These are phyloP conservation scores for Harpagifer antarcticus DNA, from an alignment of 2,797 vertebrate genomes.

Conservation along the genomic window DNA sequence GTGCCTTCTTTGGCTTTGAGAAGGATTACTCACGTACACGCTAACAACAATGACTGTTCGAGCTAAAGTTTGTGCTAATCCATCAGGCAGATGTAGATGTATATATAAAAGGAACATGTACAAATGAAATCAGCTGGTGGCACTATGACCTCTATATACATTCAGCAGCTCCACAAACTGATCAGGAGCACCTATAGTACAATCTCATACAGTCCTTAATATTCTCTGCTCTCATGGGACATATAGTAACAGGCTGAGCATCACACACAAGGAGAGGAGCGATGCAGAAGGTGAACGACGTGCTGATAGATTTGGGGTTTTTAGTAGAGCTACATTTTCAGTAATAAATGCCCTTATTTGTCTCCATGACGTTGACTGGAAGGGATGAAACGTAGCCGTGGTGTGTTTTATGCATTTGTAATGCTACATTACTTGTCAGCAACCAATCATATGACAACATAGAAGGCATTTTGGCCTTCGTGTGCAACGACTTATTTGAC, in stretches of 20 bases:
- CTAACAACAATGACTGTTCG: not conserved
- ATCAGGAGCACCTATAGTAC: not conserved
- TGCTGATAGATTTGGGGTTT: not conserved
- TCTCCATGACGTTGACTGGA: not conserved
- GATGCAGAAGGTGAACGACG: not conserved
- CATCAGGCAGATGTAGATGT: not conserved
- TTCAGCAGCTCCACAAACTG: not conserved
- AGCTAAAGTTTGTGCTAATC: not conserved
- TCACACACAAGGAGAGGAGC: not conserved
- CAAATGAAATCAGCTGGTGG: not conserved
- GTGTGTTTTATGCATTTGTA: not conserved
- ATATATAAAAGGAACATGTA: not conserved
- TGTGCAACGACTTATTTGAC: not conserved
- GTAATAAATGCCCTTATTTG: not conserved
- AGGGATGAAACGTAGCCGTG: not conserved
- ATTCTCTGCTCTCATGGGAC: not conserved
- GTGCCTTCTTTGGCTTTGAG: slow-evolving; percentile 46
- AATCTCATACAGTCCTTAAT: not conserved
- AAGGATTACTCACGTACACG: slow-evolving; percentile 32
- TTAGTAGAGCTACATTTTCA: not conserved
- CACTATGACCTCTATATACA: not conserved
- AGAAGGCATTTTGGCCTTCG: not conserved
- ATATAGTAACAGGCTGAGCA: not conserved
- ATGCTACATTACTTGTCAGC: slow-evolving; percentile 3
- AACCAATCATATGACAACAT: not conserved